Evolutionary conservation across 2,113 vertebrate genomes (phyloP).

Genomic region (Enhydra lutris): DNA sequence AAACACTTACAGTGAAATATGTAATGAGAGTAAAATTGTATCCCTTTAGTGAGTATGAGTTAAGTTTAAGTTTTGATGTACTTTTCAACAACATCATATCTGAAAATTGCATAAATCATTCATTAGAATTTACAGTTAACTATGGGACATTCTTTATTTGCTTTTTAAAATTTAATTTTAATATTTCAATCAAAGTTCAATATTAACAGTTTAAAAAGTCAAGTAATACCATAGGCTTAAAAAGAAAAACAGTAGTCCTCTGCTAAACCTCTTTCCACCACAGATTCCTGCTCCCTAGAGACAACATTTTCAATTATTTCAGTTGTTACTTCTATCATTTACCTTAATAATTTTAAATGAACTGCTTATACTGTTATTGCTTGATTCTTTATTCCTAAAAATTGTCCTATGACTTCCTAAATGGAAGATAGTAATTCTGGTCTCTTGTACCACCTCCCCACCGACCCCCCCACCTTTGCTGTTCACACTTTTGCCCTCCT

Average conservation of each 20-base stretch:
- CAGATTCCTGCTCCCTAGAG: neutral
- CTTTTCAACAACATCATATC: neutral
- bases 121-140: neutral
- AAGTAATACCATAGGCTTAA: neutral
- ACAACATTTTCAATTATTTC: neutral
- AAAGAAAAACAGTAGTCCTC: neutral
- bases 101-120: conserved; percentile 18
- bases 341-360: neutral
- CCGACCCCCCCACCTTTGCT: neutral
- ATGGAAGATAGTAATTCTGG: neutral
- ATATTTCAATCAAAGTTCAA: conserved; percentile 43
- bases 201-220: neutral
- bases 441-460: neutral
- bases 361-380: neutral
- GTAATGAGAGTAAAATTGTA: neutral
- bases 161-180: conserved; percentile 38
- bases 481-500: neutral
- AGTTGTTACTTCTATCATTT: neutral
- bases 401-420: neutral
- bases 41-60: neutral
- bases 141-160: neutral
- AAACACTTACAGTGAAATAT: neutral
- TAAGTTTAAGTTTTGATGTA: neutral
- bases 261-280: neutral
- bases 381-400: neutral